Conservation (phyloP, 2,113 vertebrate species). For the Chelonoidis abingdonii region DNA sequence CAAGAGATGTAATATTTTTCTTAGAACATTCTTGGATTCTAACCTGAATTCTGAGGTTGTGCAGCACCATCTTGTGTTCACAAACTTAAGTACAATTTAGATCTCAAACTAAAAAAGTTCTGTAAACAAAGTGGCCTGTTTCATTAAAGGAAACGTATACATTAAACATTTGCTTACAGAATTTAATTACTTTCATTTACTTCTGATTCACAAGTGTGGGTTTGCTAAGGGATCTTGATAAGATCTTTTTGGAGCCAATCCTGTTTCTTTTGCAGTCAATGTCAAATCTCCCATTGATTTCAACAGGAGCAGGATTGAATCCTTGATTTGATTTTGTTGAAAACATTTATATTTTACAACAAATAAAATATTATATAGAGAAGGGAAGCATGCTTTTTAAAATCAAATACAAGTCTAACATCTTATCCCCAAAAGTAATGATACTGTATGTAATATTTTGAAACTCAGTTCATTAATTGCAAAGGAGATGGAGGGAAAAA, state of each 20-base stretch:
- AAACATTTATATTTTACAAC: neutral
- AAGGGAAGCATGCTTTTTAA: neutral
- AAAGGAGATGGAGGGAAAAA: neutral
- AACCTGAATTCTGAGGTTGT: constrained; percentile 12
- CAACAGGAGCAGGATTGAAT: neutral
- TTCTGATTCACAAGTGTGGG: neutral
- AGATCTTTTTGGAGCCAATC: neutral
- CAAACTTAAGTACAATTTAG: neutral
- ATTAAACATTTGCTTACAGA: neutral
- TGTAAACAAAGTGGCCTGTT: neutral
- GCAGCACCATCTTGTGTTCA: constrained; percentile 74
- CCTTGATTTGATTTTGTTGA: neutral
- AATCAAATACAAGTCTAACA: neutral
- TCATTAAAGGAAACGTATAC: neutral
- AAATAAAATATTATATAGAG: neutral
- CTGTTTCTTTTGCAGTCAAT: neutral
- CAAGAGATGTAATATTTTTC: rapidly evolving
- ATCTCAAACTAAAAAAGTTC: neutral
- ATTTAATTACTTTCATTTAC: neutral
- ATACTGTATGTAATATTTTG: neutral
- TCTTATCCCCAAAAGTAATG: neutral
- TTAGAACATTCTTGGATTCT: rapidly evolving
- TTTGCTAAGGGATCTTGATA: neutral
- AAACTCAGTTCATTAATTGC: neutral
- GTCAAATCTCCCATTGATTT: neutral